phyloP scores from a whole-genome alignment of 2,888 invertebrate genomes.

The Chydorus sphaericus region DNA sequence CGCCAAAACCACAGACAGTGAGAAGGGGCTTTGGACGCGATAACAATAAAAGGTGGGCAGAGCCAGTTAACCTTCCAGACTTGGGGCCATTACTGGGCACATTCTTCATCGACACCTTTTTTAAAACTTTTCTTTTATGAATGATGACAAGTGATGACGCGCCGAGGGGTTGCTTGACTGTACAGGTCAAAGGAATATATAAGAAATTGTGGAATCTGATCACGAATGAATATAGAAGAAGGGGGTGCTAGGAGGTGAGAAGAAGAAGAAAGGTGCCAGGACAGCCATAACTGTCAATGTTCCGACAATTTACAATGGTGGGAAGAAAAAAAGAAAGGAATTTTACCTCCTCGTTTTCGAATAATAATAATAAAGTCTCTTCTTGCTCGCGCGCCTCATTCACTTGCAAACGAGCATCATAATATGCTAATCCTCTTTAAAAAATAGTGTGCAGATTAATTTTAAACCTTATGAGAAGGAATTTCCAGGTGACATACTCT shows the following conservation, averaged over 20 bases:
- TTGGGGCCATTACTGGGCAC: conserved; percentile 14
- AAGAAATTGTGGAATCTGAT: background rate
- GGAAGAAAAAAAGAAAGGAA: background rate
- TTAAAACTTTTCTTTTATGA: background rate
- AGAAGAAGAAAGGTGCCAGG: conserved; percentile 10
- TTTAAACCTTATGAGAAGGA: too few species aligned
- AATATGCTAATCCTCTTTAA: too few species aligned
- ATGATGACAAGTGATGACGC: too few species aligned
- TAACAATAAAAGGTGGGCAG: too few species aligned
- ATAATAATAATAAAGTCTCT: background rate
- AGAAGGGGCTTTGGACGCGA: too few species aligned
- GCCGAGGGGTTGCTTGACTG: too few species aligned
- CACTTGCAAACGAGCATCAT: conserved; percentile 7
- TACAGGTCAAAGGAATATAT: background rate
- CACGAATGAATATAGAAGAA: background rate
- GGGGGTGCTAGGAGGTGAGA: background rate
- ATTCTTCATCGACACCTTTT: conserved; percentile 15
- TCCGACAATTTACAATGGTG: conserved; percentile 13
- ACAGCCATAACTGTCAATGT: conserved; percentile 12
- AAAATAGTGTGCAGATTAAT: too few species aligned
- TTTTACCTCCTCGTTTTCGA: too few species aligned
- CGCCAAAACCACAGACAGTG: too few species aligned
- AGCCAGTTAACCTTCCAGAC: too few species aligned
- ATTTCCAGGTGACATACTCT: too few species aligned
- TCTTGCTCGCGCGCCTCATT: conserved; percentile 1